Percentiles rank a stretch among this genome's conserved stretches.
phyloP scores from a whole-genome alignment of 2,113 vertebrate genomes.

The Aramus guarauna region DNA sequence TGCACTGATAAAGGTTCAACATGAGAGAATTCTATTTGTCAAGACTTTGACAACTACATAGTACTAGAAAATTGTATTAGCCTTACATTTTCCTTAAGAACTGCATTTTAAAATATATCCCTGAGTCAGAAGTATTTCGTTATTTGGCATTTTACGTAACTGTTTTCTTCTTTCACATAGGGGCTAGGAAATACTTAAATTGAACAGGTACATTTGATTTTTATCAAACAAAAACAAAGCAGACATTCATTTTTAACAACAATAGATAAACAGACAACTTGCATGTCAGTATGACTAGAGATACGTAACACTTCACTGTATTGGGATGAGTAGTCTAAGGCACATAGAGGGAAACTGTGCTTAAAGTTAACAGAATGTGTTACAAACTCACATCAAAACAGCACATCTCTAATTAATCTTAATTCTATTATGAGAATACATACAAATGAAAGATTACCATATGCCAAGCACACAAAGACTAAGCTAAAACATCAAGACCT shows the following conservation, averaged over 20 bases:
- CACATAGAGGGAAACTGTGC: not conserved
- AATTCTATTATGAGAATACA: fast-evolving
- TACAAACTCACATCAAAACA: not conserved
- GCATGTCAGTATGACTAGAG: not conserved
- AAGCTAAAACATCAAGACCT: not conserved
- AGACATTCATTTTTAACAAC: not conserved
- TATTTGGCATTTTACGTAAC: not conserved
- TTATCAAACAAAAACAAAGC: not conserved
- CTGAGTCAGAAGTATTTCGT: not conserved
- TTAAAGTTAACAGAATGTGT: not conserved
- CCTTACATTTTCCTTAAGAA: not conserved
- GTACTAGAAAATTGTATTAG: not conserved
- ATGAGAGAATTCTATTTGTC: not conserved
- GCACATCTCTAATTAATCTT: not conserved
- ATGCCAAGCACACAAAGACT: not conserved
- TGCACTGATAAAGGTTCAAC: not conserved
- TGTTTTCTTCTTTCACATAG: not conserved
- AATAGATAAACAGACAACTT: not conserved
- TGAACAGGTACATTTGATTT: not conserved
- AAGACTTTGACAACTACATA: not conserved
- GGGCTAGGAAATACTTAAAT: not conserved
- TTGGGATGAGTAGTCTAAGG: not conserved
- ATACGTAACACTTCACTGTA: not conserved
- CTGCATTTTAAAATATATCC: not conserved
- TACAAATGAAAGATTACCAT: not conserved